A percentile compares a stretch with the other conserved stretches of the same genome.
These are phyloP conservation scores for Serinus canaria DNA, from an alignment of 2,113 vertebrate species.

Conservation along the genomic window DNA sequence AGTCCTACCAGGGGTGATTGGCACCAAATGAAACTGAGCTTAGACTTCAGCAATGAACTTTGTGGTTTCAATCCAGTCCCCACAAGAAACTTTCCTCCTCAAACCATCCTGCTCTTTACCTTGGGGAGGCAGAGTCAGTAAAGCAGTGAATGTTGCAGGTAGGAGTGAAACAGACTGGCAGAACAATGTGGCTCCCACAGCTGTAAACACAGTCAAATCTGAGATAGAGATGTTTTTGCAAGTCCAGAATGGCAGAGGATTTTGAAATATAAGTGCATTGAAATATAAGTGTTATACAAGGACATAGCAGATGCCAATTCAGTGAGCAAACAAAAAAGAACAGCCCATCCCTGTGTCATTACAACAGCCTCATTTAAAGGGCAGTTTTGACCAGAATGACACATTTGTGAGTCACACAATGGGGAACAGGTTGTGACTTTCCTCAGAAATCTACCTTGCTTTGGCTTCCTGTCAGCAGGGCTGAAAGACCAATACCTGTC, in stretches of 20 bases:
- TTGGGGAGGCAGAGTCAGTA: neutral
- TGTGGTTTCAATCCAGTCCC: neutral
- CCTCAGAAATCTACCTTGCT: neutral
- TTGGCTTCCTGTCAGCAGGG: neutral
- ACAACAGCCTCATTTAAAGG: neutral
- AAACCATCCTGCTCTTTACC: neutral
- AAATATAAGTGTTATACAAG: neutral
- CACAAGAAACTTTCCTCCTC: neutral
- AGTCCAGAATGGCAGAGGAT: neutral
- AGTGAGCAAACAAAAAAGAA: neutral
- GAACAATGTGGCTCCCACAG: neutral
- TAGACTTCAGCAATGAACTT: neutral
- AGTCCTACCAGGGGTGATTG: neutral
- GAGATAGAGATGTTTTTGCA: neutral
- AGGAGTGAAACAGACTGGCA: neutral
- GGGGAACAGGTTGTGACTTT: neutral
- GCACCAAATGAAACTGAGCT: neutral
- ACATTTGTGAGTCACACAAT: neutral
- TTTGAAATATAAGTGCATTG: neutral
- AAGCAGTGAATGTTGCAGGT: neutral
- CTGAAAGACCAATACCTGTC: neutral
- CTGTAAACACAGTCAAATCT: neutral
- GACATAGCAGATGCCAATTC: neutral
- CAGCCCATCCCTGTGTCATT: neutral
- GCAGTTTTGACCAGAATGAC: neutral